phyloP scores from a whole-genome alignment of 92 coral and sea anemone genomes.

The Meandrina meandrites region DNA sequence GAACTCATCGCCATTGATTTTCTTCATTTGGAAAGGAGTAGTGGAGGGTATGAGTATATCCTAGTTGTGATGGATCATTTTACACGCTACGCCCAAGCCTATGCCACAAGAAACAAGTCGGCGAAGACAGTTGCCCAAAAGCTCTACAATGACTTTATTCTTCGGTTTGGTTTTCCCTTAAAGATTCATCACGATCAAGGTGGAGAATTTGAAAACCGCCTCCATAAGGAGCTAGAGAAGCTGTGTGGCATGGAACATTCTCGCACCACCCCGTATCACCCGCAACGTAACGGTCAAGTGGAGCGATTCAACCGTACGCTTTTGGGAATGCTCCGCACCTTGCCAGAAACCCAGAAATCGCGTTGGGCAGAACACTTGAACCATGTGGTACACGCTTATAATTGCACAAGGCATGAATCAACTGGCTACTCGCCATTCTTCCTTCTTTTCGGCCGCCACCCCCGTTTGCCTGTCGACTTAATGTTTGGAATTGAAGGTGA shows the following conservation, averaged over 20 bases:
- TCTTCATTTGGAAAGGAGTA: conserved; percentile 41
- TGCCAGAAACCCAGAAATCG: conserved; percentile 57
- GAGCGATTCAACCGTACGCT: conserved; percentile 53
- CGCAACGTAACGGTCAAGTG: conserved; percentile 55
- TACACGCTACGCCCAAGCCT: conserved; percentile 46
- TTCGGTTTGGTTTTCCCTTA: conserved; percentile 55
- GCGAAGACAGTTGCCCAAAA: conserved; percentile 51
- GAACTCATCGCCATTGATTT: conserved; percentile 51
- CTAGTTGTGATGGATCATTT: conserved; percentile 53
- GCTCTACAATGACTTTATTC: conserved; percentile 50
- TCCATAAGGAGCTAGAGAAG: conserved; percentile 41
- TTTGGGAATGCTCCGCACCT: conserved; percentile 52
- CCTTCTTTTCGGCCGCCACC: conserved; percentile 47
- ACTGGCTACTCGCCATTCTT: conserved; percentile 52
- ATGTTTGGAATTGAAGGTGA: conserved; percentile 38
- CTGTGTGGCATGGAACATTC: conserved; percentile 55
- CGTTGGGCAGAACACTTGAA: conserved; percentile 55
- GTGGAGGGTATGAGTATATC: conserved; percentile 44
- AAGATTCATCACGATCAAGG: conserved; percentile 55
- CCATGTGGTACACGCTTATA: conserved; percentile 41
- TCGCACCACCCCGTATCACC: conserved; percentile 51
- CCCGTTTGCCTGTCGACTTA: conserved; percentile 40
- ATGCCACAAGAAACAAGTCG: conserved; percentile 50
- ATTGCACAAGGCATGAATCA: conserved; percentile 52
- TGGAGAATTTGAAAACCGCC: conserved; percentile 54